These are phyloP conservation scores for Pluvianellus socialis DNA, from an alignment of 2,113 vertebrate species.

Conservation along the genomic window DNA sequence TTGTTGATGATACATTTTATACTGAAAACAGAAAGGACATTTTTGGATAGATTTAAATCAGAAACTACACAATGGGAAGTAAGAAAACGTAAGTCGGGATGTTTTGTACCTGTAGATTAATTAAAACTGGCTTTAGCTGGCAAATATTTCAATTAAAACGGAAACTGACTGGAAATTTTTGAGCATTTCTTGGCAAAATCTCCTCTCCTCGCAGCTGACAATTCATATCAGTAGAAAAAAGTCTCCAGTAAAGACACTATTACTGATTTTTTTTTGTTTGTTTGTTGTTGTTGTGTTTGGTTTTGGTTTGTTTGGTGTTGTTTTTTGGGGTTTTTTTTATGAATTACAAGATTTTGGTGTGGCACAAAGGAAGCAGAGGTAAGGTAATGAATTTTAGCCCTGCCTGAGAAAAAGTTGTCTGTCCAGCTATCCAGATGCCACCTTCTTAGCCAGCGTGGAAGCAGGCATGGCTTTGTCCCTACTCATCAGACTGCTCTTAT, in stretches of 20 bases:
- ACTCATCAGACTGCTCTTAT: rapidly evolving
- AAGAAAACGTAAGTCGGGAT: background rate
- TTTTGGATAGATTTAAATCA: background rate
- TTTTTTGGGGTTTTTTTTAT: background rate
- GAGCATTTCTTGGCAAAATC: background rate
- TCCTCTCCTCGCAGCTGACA: background rate
- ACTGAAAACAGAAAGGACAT: background rate
- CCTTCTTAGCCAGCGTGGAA: background rate
- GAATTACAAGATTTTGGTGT: background rate
- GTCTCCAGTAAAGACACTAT: background rate
- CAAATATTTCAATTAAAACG: background rate
- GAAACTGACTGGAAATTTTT: background rate
- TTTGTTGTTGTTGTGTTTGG: too few relatives aligned
- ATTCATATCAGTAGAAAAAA: background rate
- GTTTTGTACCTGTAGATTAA: background rate
- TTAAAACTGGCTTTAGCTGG: background rate
- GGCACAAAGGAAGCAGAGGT: background rate
- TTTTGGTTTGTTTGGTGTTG: too few relatives aligned
- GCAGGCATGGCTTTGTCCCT: background rate
- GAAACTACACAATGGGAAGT: background rate
- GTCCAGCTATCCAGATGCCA: background rate
- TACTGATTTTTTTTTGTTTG: too few relatives aligned
- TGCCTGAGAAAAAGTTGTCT: background rate
- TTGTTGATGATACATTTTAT: background rate
- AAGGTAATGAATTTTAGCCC: background rate